A percentile compares a stretch with the other conserved stretches of the same genome.
Conservation (phyloP, 2,888 invertebrate genomes). For the Dryomyza anilis region DNA sequence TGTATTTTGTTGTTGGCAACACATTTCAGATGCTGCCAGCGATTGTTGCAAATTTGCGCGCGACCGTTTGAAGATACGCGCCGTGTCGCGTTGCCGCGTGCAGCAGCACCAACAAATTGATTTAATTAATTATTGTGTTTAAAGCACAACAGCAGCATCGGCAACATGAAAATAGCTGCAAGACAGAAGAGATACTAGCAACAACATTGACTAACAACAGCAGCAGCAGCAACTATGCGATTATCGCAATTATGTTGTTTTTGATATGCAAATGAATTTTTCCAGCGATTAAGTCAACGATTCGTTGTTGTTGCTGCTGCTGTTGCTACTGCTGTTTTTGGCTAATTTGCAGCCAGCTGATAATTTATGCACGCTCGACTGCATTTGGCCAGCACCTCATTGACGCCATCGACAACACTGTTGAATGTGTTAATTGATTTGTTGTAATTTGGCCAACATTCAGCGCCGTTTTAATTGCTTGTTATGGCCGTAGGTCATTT, state of each 20-base stretch:
- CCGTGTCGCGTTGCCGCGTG: no score
- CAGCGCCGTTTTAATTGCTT: no score
- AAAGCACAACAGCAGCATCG: constrained; percentile 39
- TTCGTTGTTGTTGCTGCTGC: background rate
- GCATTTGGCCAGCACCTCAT: no score
- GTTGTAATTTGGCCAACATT: constrained; percentile 27
- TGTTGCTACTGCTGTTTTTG: background rate
- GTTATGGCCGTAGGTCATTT: no score
- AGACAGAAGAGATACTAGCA: no score
- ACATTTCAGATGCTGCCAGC: no score
- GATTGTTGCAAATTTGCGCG: no score
- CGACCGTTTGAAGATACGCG: no score
- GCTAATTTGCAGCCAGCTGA: background rate
- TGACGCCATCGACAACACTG: background rate
- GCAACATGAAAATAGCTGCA: no score
- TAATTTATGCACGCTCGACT: background rate
- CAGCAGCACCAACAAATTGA: constrained; percentile 26
- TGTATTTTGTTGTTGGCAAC: background rate
- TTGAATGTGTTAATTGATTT: constrained; percentile 27
- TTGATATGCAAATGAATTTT: constrained; percentile 54
- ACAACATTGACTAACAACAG: constrained; percentile 37
- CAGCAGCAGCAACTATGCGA: constrained; percentile 39
- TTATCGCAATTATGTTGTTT: constrained; percentile 56
- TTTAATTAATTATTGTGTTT: constrained; percentile 34
- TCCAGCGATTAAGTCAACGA: constrained; percentile 8